phyloP scores from a whole-genome alignment of 2,888 invertebrate genomes.

The Lepidonotus clava region DNA sequence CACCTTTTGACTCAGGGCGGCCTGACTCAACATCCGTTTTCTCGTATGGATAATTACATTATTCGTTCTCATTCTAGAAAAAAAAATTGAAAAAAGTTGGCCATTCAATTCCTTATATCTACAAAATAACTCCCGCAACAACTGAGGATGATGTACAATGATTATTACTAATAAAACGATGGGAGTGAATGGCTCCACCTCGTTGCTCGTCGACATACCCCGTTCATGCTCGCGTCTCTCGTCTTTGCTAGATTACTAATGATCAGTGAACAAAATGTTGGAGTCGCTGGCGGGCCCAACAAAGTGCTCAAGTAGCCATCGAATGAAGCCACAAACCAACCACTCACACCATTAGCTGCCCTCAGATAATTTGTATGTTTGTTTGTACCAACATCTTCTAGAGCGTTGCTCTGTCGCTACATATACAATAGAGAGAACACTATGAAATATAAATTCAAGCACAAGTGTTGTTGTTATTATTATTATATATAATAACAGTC shows the following conservation, averaged over 20 bases:
- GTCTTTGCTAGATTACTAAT: constrained; percentile 23
- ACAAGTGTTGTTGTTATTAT: constrained; percentile 41
- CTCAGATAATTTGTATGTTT: constrained; percentile 37
- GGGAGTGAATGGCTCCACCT: constrained; percentile 47
- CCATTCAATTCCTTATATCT: neutral
- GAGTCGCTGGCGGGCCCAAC: constrained; percentile 39
- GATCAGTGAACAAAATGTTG: constrained; percentile 42
- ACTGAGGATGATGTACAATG: constrained; percentile 40
- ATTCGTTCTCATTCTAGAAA: neutral
- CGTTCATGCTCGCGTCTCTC: constrained; percentile 7
- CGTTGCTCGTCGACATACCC: constrained; percentile 22
- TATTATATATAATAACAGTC: constrained; percentile 15
- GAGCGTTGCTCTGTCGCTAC: constrained; percentile 33
- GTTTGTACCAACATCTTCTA: constrained; percentile 29
- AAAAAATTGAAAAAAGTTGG: constrained; percentile 11
- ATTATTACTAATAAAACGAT: constrained; percentile 44
- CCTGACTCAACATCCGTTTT: neutral
- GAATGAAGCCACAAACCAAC: constrained; percentile 49
- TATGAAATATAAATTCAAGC: constrained; percentile 54
- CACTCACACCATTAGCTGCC: constrained; percentile 53
- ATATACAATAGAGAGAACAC: constrained; percentile 47
- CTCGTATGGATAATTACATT: neutral
- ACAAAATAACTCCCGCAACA: constrained; percentile 44
- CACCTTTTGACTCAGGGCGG: neutral
- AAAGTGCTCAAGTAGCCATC: constrained; percentile 45